Base-by-base conservation (phyloP, 2,113 vertebrate species). In the Scatophagus argus region DNA sequence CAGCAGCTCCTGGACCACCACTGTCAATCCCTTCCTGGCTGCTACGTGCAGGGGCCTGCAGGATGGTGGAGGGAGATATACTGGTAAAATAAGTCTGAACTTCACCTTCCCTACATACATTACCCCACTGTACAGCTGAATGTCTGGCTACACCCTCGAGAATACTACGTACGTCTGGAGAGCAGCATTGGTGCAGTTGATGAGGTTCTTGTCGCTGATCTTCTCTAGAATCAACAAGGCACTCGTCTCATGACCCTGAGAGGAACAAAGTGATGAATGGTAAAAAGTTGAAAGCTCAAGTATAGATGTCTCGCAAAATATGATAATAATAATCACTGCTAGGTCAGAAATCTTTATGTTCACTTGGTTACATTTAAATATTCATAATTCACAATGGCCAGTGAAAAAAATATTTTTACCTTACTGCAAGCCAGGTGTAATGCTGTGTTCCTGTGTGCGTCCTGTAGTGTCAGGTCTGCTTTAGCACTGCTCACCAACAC, bases 181-280 rank as follows among this genome's bases (percentile, higher is more conserved):
- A 92, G 96, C 94, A 88, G 96, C 85, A 1, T 99, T 99, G 88
- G 97, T 99, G 92, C 96, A 95, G 65, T 99, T 99, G 92, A 99
- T 97, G 89, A 99, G 95, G 95, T 99, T 99, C 93, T 95, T 95
- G 86, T 99, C 96, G 0, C 88, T 94, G 92, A 97, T 96, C 94
- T 98, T 99, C 95, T 99, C 97, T 93, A 99, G 91, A 92, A 99
- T 98, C 96, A 99, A 96, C 97, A 99, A 97, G 96, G 98, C 98
- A 96, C 98, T 96, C 88, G 97, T 99, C 96, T 99, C 98, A 91
- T 98, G 97, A 90, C 97, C 97, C 98, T 99, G 91, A 82, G 21
- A 51, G 43, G 19, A 73, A 17, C 51, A 67, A 44, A 75, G 23
- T 46, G 32, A 25, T 2, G 17, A 9, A 29, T 5, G 39, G 2